Base-by-base conservation (phyloP, 2,888 invertebrate genomes). In the Teinopalpus imperialis region DNA sequence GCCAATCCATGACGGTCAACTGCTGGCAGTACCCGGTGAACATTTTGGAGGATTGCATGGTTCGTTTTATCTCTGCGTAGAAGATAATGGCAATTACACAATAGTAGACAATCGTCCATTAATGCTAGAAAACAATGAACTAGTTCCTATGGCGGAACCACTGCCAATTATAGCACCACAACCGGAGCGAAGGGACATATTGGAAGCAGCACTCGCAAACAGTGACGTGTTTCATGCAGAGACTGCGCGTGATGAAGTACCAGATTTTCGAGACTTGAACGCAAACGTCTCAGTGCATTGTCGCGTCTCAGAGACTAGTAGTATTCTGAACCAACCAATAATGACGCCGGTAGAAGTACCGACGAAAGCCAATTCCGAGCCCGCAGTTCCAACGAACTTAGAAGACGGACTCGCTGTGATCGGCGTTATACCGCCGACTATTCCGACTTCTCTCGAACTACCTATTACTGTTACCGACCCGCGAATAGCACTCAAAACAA, bases 341-440 rank as follows among this genome's bases (percentile, higher is more conserved):
- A 95, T 95, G 95, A 94, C 95, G 1, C 93, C 95, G 0, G 77
- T 94, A 14, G 95, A 95, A 73, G 90, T 93, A 13, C 94, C 94
- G 2, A 89, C 90, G 23, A 92, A 81, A 51, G 74, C 54, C n/a
- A 74, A 71, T 45, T 58, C 59, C 10, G 80, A 75, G 54, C 77
- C 76, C 10, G 51, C 74, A 1, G 56, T 77, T 37, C 66, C 77
- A n/a, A 57, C 76, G 2, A 76, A 69, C 58, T 63, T 92, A 48
- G 91, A 91, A 31, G 91, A 87, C 43, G 91, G 90, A 29, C 74
- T 91, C 8, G 91, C 91, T 1, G 90, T 90, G 1, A 90, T 91
- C 46, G 92, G 92, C 10, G 91, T 91, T 2, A 83, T 90, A 23
- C 79, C 90, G 12, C 78, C 85, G 41, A 76, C 83, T 29, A 90